Evolutionary conservation across 1,140 invertebrate genomes (phyloP), one percentile per base, ranked within the genome.

Genomic region (Drosophila simulans): DNA sequence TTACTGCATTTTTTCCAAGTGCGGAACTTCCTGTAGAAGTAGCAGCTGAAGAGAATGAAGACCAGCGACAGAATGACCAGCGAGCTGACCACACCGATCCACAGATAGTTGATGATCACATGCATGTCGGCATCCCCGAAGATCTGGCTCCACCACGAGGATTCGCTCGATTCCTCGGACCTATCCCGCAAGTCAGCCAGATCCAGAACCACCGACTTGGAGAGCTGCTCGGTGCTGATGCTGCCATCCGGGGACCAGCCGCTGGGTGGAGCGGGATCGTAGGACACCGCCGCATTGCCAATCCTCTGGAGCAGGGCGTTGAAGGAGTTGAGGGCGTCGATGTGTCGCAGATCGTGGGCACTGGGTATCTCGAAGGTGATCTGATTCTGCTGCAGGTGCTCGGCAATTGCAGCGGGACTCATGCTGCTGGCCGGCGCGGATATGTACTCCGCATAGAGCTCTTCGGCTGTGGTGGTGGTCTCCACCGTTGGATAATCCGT

Each of bases 1-100:
- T 92, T 92, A 92, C 91, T 92, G 91, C 91, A 92, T 73, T 92
- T 92, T 63, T 92, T 92, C 91, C 91, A 92, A 79, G 90, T 80
- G 42, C 91, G 80, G 62, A 92, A 92, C 69, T 92, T 92, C 43
- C 91, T 72, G 60, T 92, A 92, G 71, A 92, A 92, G 59, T 92
- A 91, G 45, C 89, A 92, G 54, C 89, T 90, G 68, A 92, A 92
- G 20, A 92, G n/a, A 15, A 92, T 92, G 54, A 92, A 92, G 43
- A 92, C 78, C 22, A 92, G 69, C 0, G 91, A 92, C 3, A 92
- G 66, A 11, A 92, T 56, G 15, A 92, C 78, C 77, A 92, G 54
- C 1, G 91, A 86, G 42, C 68, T 92, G 62, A 92, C 91, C 25
- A 92, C 91, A 35, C 91, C 91, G 57, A 92, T 85, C 91, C 91